Conservation (phyloP, 2,113 vertebrate genomes). For the Bubo scandiacus region DNA sequence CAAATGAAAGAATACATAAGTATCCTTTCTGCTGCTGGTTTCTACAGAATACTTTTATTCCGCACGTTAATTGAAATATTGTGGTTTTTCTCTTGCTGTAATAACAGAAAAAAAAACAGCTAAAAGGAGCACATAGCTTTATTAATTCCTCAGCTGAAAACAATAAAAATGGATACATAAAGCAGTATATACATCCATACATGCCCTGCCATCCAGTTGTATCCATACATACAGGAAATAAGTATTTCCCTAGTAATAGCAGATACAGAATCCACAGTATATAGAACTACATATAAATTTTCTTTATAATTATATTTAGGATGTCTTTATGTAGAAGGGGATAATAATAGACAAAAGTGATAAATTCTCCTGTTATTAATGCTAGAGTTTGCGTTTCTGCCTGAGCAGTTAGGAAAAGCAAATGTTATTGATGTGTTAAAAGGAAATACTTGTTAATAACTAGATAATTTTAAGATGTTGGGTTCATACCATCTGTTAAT, state of each 20-base stretch:
- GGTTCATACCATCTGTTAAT: constrained; percentile 95
- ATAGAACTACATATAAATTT: neutral
- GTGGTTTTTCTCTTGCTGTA: neutral
- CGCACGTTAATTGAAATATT: neutral
- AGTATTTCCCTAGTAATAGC: neutral
- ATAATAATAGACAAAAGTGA: constrained; percentile 3
- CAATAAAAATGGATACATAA: neutral
- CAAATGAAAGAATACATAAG: neutral
- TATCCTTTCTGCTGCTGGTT: neutral
- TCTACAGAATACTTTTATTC: neutral
- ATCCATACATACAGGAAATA: neutral
- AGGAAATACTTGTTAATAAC: constrained; percentile 81
- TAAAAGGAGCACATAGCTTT: neutral
- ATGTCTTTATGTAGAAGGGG: constrained; percentile 6
- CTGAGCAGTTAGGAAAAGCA: constrained; percentile 51
- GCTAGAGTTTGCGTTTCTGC: constrained; percentile 36
- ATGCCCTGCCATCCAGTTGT: neutral
- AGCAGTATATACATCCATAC: neutral
- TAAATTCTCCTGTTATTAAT: neutral
- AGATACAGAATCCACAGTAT: neutral
- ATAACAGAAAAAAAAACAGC: neutral
- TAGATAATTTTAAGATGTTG: constrained; percentile 88
- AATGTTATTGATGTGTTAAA: constrained; percentile 91
- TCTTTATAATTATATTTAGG: neutral
- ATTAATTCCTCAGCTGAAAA: neutral